A percentile compares a stretch with the other conserved stretches of the same genome.
These are phyloP conservation scores for Tragulus kanchil DNA, from an alignment of 2,113 vertebrate species.

Conservation along the genomic window DNA sequence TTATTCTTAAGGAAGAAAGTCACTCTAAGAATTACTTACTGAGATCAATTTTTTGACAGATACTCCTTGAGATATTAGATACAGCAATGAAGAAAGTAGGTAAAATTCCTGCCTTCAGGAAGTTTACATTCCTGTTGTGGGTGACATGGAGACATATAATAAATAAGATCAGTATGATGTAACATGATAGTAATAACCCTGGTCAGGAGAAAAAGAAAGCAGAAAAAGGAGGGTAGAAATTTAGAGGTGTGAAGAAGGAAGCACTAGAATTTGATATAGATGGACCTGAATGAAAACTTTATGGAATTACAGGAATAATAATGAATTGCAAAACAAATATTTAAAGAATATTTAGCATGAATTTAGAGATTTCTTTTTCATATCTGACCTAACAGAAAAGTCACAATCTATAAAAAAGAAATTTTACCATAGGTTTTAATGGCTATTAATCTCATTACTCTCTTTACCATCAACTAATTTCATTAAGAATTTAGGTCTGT, in stretches of 20 bases:
- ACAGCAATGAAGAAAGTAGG: not conserved
- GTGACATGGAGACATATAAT: not conserved
- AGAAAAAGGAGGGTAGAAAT: not conserved
- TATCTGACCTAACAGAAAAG: not conserved
- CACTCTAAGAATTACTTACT: not conserved
- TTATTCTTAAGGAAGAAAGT: not conserved
- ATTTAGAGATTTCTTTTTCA: not conserved
- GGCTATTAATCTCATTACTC: not conserved
- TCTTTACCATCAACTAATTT: not conserved
- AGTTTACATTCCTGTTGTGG: not conserved
- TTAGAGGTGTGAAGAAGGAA: not conserved
- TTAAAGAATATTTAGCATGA: not conserved
- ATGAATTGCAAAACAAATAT: not conserved
- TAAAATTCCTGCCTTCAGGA: not conserved
- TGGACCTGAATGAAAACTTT: not conserved
- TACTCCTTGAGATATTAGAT: not conserved
- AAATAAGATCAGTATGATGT: not conserved
- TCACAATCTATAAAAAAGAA: not conserved
- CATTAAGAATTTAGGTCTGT: not conserved
- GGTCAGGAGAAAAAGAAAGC: not conserved
- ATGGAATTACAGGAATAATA: not conserved
- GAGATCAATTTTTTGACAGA: not conserved
- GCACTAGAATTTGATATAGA: not conserved
- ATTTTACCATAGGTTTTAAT: not conserved
- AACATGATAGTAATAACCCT: not conserved